Percentiles rank a stretch among this genome's conserved stretches.
Conservation (phyloP, 2,888 invertebrate genomes). For the Macrosoma leucophasiata region DNA sequence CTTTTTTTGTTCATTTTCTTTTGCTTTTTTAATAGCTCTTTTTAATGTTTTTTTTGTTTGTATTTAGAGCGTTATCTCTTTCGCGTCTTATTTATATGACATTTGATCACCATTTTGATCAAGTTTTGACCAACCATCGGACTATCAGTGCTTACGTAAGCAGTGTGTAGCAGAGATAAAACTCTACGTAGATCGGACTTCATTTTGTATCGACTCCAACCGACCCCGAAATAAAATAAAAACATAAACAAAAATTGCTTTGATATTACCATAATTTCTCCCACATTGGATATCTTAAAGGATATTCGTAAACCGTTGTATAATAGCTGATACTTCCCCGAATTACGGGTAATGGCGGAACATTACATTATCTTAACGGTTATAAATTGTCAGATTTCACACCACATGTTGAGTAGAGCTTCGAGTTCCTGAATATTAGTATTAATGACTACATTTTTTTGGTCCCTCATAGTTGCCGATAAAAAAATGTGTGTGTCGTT, state of each 20-base stretch:
- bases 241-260: conserved; percentile 17
- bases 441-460: conserved; percentile 29
- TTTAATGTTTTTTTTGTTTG: no score
- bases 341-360: conserved; percentile 49
- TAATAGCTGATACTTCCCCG: conserved; percentile 38
- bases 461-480: conserved; percentile 7
- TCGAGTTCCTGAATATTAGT: conserved; percentile 24
- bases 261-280: conserved; percentile 26
- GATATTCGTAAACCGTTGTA: conserved; percentile 28
- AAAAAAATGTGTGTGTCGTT: conserved; percentile 11
- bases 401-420: conserved; percentile 33
- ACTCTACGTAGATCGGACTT: no score
- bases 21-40: no score
- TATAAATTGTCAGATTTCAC: conserved; percentile 39
- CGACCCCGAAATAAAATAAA: no score
- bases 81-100: no score
- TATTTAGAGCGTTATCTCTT: no score
- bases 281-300: conserved; percentile 25
- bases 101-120: no score
- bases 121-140: no score
- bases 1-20: no score
- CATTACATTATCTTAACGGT: conserved; percentile 38
- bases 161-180: no score
- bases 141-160: no score
- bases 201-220: no score